phyloP scores from a whole-genome alignment of 1,140 invertebrate genomes.

The Parasteatoda tepidariorum region DNA sequence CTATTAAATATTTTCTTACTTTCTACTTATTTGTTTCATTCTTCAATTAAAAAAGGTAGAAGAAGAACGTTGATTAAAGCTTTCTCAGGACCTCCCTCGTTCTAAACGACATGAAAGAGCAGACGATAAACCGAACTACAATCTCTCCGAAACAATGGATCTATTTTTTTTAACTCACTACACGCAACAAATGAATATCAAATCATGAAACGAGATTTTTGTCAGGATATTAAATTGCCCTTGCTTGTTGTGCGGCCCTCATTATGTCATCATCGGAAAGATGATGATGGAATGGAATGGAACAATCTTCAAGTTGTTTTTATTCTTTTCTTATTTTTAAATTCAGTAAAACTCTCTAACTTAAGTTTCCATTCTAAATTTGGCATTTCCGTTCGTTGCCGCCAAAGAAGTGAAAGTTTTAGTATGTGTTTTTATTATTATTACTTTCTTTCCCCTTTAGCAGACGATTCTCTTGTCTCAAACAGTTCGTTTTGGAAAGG shows the following conservation, averaged over 20 bases:
- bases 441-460: not conserved
- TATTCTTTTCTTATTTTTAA: not conserved
- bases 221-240: slow-evolving; percentile 14
- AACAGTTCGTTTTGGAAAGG: not conserved
- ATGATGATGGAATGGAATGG: slow-evolving; percentile 7
- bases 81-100: not conserved
- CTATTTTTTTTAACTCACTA: not conserved
- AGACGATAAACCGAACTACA: not conserved
- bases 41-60: not conserved
- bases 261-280: slow-evolving; percentile 3
- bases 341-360: not conserved
- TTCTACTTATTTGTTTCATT: not conserved
- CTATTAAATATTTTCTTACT: not conserved
- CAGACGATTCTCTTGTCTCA: not conserved
- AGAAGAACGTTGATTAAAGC: not conserved
- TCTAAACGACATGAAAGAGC: not conserved
- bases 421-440: not conserved
- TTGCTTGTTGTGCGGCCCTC: slow-evolving; percentile 23
- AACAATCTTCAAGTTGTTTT: not conserved
- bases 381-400: slow-evolving; percentile 10
- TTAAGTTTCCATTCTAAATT: slow-evolving; percentile 15
- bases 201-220: not conserved
- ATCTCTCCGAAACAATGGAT: not conserved
- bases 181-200: not conserved
- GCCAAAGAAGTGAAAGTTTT: not conserved